Conservation (phyloP, 2,888 invertebrate species). For the Diarsia dahlii region DNA sequence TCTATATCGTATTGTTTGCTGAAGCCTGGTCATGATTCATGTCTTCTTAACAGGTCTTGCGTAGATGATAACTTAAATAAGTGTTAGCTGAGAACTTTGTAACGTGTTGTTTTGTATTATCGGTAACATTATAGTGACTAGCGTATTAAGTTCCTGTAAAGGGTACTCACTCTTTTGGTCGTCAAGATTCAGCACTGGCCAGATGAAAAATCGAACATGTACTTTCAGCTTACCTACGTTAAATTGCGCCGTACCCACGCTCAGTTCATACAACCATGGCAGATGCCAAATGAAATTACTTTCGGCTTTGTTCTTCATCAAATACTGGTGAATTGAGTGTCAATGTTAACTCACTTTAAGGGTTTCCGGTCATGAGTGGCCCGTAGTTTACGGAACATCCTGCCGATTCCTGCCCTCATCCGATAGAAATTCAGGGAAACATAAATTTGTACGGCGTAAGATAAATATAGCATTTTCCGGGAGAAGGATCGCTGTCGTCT, state of each 20-base stretch:
- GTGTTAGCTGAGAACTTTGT: neutral
- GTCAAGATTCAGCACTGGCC: neutral
- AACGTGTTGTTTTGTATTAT: neutral
- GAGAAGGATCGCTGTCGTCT: neutral
- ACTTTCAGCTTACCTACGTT: neutral
- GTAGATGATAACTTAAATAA: neutral
- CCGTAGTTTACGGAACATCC: too few relatives aligned
- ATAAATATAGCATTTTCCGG: constrained; percentile 3
- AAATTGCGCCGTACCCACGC: neutral
- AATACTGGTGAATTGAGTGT: neutral
- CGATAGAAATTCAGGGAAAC: neutral
- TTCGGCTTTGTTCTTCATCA: neutral
- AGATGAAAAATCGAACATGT: neutral
- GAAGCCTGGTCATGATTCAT: neutral
- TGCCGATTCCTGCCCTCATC: neutral
- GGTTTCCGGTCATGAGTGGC: too few relatives aligned
- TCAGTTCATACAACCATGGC: neutral
- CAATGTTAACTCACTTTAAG: too few relatives aligned
- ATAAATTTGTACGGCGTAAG: neutral
- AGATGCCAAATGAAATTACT: neutral
- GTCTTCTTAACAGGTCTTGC: neutral
- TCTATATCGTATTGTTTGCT: neutral
- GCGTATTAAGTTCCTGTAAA: neutral
- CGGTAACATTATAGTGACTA: neutral
- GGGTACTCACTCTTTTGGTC: neutral